Evolutionary conservation across 1,140 invertebrate genomes (phyloP).

Genomic region (Nymphalis io): DNA sequence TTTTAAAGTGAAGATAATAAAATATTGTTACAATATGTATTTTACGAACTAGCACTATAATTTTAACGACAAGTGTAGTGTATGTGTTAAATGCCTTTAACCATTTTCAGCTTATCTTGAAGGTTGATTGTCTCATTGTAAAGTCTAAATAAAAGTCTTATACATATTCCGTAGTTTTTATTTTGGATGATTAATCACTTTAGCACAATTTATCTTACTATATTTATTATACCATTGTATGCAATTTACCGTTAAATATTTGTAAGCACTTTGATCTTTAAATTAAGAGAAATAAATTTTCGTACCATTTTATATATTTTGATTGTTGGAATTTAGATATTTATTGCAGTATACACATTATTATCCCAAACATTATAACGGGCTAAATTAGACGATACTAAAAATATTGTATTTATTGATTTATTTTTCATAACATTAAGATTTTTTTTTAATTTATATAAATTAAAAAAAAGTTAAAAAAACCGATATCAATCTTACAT

Average conservation of each 20-base stretch:
- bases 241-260: neutral
- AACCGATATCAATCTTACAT: neutral
- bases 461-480: too few relatives aligned
- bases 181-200: slow-evolving; percentile 22
- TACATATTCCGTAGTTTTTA: slow-evolving; percentile 31
- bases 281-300: slow-evolving; percentile 11
- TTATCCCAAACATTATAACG: too few relatives aligned
- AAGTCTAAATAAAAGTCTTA: slow-evolving; percentile 25
- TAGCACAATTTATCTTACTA: neutral
- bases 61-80: slow-evolving; percentile 6
- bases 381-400: too few relatives aligned
- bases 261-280: neutral
- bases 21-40: neutral
- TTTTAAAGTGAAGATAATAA: neutral
- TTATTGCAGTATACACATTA: too few relatives aligned
- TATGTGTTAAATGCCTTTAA: neutral
- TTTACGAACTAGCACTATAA: neutral
- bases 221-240: slow-evolving; percentile 8
- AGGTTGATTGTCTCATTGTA: slow-evolving; percentile 19
- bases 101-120: slow-evolving; percentile 10
- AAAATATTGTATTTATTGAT: neutral
- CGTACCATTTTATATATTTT: too few relatives aligned
- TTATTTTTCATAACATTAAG: neutral
- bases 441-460: neutral
- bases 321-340: too few relatives aligned